phyloP scores from a whole-genome alignment of 2,113 vertebrate genomes.

The Clarias magur region DNA sequence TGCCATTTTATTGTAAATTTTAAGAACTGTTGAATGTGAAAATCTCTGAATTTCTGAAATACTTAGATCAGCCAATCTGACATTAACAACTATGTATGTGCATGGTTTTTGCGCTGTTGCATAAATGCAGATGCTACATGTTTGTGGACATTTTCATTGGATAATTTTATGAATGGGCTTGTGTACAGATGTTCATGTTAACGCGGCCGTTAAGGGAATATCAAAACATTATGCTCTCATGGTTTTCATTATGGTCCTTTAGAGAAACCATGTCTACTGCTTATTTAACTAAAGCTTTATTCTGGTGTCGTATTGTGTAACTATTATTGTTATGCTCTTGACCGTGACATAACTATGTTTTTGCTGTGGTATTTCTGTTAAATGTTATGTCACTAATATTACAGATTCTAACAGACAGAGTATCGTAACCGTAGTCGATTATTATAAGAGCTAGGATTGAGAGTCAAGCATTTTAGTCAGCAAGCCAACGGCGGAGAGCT shows the following conservation, averaged over 20 bases:
- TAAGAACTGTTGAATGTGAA: not conserved
- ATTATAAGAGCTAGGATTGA: not conserved
- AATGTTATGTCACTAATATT: not conserved
- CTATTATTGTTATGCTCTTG: not conserved
- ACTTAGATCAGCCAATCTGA: not conserved
- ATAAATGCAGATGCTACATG: not conserved
- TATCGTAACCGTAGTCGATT: not conserved
- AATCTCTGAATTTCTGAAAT: not conserved
- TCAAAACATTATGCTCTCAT: not conserved
- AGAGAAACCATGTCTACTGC: not conserved
- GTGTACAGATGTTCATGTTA: not conserved
- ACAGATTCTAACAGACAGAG: not conserved
- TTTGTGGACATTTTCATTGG: not conserved
- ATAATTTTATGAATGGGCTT: not conserved
- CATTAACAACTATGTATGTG: not conserved
- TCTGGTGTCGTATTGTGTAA: not conserved
- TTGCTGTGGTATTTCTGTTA: not conserved
- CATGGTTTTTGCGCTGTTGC: not conserved
- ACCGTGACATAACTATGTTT: not conserved
- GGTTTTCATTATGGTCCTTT: not conserved
- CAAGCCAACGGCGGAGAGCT: not conserved
- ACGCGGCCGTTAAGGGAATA: not conserved
- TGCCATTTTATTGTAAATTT: not conserved
- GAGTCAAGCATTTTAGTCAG: not conserved
- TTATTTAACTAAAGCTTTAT: not conserved